Conservation (phyloP, 2,113 vertebrate genomes). For the Choloepus hoffmanni region DNA sequence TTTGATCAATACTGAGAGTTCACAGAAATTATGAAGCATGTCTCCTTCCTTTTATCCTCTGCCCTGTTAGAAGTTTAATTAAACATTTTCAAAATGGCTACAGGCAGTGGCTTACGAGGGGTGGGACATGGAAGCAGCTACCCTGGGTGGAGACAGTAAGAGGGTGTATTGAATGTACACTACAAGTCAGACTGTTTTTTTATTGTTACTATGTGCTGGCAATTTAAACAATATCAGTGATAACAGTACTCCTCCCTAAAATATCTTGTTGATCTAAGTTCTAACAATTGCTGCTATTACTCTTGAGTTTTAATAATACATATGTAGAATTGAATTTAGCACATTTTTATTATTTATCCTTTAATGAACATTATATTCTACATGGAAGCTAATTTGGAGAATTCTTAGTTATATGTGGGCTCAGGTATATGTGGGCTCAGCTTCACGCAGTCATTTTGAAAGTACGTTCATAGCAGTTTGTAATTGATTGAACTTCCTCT, state of each 20-base stretch:
- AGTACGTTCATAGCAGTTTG: background rate
- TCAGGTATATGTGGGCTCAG: background rate
- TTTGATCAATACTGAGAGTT: background rate
- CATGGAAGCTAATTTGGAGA: background rate
- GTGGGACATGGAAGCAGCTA: background rate
- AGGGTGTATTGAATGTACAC: background rate
- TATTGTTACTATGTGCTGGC: background rate
- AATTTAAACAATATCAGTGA: background rate
- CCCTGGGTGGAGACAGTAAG: background rate
- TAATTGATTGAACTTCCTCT: background rate
- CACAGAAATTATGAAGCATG: background rate
- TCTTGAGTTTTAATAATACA: slow-evolving; percentile 10
- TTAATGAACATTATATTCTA: background rate
- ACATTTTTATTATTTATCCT: background rate
- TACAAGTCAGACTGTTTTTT: background rate
- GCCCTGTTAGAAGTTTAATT: background rate
- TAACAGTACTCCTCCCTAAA: background rate
- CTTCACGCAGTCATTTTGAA: background rate
- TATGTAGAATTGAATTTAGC: background rate
- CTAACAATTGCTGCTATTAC: background rate
- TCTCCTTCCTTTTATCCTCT: background rate
- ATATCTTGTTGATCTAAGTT: background rate
- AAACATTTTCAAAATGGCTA: background rate
- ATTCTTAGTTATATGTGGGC: background rate
- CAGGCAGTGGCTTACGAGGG: background rate